These are phyloP conservation scores for Acanthis flammea DNA, from an alignment of 2,797 vertebrate species.

Conservation along the genomic window DNA sequence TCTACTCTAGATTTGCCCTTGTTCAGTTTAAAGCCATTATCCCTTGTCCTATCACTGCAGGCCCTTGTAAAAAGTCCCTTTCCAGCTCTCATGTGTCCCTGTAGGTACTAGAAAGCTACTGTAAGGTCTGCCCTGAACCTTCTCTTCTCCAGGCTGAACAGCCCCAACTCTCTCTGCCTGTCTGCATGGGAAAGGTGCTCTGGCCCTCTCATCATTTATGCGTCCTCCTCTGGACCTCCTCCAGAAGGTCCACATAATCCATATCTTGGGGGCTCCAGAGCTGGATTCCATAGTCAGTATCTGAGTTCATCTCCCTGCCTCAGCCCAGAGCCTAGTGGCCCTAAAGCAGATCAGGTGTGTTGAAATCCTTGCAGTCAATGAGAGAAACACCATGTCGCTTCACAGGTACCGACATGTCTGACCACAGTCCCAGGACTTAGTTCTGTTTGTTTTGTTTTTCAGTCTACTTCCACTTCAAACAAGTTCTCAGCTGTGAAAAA, in stretches of 20 bases:
- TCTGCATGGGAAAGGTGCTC: not conserved
- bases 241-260: not conserved
- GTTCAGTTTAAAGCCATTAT: not conserved
- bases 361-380: not conserved
- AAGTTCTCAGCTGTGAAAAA: conserved; percentile 74
- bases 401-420: conserved; percentile 64
- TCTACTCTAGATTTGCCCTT: not conserved
- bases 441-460: conserved; percentile 49
- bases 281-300: not conserved
- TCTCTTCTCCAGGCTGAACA: not conserved
- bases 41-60: not conserved
- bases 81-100: not conserved
- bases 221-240: not conserved
- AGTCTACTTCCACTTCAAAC: conserved; percentile 58
- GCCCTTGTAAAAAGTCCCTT: not conserved
- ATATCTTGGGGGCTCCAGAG: not conserved
- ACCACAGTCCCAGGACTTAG: not conserved
- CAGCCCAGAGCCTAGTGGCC: not conserved
- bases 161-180: not conserved
- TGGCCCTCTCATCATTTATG: not conserved
- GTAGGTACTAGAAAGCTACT: not conserved
- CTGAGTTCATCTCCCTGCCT: not conserved
- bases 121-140: not conserved
- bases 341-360: not conserved
- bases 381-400: conserved; percentile 42